Percentiles rank a stretch among this genome's conserved stretches.
These are phyloP conservation scores for Sebastes matsubarae DNA, from an alignment of 2,797 vertebrate species.

Conservation along the genomic window DNA sequence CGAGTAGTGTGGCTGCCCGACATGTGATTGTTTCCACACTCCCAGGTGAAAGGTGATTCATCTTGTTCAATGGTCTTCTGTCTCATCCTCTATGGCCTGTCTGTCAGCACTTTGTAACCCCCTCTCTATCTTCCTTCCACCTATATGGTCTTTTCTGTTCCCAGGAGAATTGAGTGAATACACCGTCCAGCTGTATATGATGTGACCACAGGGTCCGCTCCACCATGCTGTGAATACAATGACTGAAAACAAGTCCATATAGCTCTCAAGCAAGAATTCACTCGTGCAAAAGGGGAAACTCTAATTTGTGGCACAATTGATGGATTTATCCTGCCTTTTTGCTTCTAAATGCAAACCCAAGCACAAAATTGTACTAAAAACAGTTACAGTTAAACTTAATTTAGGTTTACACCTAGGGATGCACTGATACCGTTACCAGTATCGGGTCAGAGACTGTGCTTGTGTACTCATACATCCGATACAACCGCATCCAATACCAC, in stretches of 20 bases:
- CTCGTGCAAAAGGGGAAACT: not conserved
- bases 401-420: not conserved
- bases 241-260: not conserved
- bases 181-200: not conserved
- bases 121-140: not conserved
- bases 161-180: not conserved
- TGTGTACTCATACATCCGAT: too few relatives aligned
- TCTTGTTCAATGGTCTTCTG: conserved; percentile 42
- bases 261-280: not conserved
- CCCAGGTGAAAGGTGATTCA: conserved; percentile 42
- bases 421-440: too few relatives aligned
- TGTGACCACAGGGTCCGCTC: not conserved
- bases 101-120: conserved; percentile 17
- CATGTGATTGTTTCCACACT: conserved; percentile 16
- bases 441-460: too few relatives aligned
- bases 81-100: conserved; percentile 5
- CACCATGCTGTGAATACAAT: not conserved
- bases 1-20: not conserved
- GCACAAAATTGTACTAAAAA: not conserved
- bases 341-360: not conserved
- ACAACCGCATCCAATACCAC: too few relatives aligned
- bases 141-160: not conserved
- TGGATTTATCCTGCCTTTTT: not conserved
- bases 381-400: too few relatives aligned
- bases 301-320: not conserved